Evolutionary conservation across 2,797 vertebrate genomes (phyloP).

Genomic region (Nasua narica): DNA sequence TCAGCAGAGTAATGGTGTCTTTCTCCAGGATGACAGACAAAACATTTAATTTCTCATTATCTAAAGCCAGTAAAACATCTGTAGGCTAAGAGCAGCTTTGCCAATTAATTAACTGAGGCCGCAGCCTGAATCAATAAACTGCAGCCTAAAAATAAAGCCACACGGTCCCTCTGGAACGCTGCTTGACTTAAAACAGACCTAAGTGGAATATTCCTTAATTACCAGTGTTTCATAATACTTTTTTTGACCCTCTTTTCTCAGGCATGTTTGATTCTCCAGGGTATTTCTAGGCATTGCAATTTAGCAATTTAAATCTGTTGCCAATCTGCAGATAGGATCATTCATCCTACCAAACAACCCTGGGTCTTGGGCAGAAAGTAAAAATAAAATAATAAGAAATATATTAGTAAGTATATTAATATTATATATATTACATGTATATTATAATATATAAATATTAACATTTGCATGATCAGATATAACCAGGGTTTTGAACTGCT

Average conservation of each 20-base stretch:
- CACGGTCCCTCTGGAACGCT: background rate
- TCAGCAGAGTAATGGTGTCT: background rate
- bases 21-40: background rate
- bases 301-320: slow-evolving; percentile 60
- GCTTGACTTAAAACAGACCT: slow-evolving; percentile 64
- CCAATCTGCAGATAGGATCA: slow-evolving; percentile 50
- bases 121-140: slow-evolving; percentile 60
- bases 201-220: slow-evolving; percentile 72
- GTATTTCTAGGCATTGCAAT: slow-evolving; percentile 51
- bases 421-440: no score
- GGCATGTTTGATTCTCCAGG: slow-evolving; percentile 29
- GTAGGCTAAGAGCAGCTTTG: background rate
- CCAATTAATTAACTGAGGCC: background rate
- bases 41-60: background rate
- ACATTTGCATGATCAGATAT: background rate
- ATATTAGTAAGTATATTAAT: background rate
- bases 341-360: background rate
- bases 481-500: background rate
- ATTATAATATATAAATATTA: no score
- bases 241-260: slow-evolving; percentile 36
- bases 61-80: slow-evolving; percentile 22
- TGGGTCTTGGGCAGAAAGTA: background rate
- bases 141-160: slow-evolving; percentile 67
- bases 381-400: slow-evolving; percentile 45
- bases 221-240: slow-evolving; percentile 31